phyloP scores from a whole-genome alignment of 92 coral and sea anemone genomes.

The Epizoanthus illoricatus region DNA sequence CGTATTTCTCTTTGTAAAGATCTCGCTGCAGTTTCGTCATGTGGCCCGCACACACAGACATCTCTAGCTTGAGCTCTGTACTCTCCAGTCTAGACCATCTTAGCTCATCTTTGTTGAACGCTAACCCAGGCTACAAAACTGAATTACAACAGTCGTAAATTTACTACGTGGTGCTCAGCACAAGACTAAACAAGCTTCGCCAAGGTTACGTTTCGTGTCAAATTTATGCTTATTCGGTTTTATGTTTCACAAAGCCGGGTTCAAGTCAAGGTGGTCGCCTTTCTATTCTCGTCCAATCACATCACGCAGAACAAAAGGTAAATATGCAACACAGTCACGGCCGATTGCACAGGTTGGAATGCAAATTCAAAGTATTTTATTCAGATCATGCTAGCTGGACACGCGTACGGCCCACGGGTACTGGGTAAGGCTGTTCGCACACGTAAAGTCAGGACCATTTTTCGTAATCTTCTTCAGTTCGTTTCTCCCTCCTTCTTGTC shows the following conservation, averaged over 20 bases:
- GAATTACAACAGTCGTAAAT: background rate
- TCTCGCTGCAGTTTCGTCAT: constrained; percentile 76
- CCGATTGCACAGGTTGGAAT: background rate
- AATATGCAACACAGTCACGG: background rate
- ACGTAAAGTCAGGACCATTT: too few relatives aligned
- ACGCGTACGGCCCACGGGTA: background rate
- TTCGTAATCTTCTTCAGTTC: too few relatives aligned
- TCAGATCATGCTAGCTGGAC: background rate
- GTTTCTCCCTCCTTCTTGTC: too few relatives aligned
- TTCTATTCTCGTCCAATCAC: constrained; percentile 18
- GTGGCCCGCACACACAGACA: constrained; percentile 53
- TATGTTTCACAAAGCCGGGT: constrained; percentile 47
- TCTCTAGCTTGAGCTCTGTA: constrained; percentile 1
- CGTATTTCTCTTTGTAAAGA: constrained; percentile 80
- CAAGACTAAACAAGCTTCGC: constrained; percentile 44
- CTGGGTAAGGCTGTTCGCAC: too few relatives aligned
- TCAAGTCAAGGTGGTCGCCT: background rate
- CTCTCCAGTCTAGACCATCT: background rate
- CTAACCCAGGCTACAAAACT: too few relatives aligned
- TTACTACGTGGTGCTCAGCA: background rate
- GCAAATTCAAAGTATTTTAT: background rate
- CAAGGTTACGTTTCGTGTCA: constrained; percentile 55
- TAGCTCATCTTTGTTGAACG: background rate
- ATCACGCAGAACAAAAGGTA: constrained; percentile 2
- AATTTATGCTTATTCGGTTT: constrained; percentile 43